phyloP scores from a whole-genome alignment of 1,140 invertebrate species.

The Pectinophora gossypiella region DNA sequence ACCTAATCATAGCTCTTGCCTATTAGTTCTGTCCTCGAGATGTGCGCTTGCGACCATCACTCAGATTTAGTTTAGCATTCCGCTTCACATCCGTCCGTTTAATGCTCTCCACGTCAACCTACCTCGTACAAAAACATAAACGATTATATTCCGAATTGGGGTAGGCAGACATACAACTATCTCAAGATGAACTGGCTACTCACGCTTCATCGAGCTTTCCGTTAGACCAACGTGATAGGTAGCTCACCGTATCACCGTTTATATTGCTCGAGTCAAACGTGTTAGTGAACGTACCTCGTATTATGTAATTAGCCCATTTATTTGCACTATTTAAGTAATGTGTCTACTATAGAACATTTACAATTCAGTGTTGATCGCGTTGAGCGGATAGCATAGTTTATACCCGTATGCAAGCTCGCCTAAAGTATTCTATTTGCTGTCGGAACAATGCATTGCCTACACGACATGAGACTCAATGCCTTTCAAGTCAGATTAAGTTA shows the following conservation, averaged over 20 bases:
- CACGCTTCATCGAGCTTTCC: too few species aligned
- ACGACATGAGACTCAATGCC: constrained; percentile 58
- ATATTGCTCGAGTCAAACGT: too few species aligned
- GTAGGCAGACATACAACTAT: too few species aligned
- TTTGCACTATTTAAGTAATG: background rate
- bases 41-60: background rate
- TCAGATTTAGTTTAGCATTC: background rate
- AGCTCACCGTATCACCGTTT: too few species aligned
- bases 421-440: constrained; percentile 47
- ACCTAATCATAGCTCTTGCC: background rate
- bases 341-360: background rate
- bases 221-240: too few species aligned
- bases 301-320: background rate
- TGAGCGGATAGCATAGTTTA: background rate
- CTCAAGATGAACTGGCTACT: too few species aligned
- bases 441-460: constrained; percentile 59
- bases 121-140: background rate
- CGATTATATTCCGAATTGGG: too few species aligned
- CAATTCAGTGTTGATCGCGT: background rate
- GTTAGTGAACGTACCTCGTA: too few species aligned
- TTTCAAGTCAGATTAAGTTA: constrained; percentile 73
- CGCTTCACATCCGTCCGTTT: background rate
- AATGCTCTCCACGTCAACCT: background rate
- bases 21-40: background rate
- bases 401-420: background rate